A percentile compares a stretch with the other conserved stretches of the same genome.
Conservation (phyloP, 2,113 vertebrate genomes). For the Mustelus asterias region DNA sequence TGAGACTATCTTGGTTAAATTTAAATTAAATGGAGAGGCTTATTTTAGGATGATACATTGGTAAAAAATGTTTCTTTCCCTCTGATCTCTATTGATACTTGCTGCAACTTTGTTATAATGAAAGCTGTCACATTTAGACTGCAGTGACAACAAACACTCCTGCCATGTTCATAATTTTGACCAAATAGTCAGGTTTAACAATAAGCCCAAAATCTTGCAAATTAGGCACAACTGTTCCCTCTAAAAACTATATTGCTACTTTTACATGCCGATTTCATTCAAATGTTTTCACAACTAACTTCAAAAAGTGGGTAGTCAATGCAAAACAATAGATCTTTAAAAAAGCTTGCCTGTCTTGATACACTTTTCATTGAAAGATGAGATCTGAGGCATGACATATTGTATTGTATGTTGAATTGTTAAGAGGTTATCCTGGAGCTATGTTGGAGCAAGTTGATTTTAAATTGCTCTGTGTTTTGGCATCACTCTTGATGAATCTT, state of each 20-base stretch:
- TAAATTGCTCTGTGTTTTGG: too few relatives aligned
- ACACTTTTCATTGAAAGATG: background rate
- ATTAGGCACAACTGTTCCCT: background rate
- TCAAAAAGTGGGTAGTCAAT: background rate
- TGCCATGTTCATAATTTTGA: background rate
- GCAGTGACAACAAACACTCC: background rate
- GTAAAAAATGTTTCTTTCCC: background rate
- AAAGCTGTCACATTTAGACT: background rate
- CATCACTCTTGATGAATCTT: background rate
- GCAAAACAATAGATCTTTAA: background rate
- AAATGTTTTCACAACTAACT: background rate
- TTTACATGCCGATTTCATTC: conserved; percentile 12
- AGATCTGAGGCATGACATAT: background rate
- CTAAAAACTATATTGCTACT: background rate
- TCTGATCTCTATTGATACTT: background rate
- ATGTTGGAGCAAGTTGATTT: background rate
- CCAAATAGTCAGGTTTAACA: background rate
- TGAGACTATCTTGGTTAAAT: background rate
- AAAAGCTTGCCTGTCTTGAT: background rate
- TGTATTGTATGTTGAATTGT: background rate
- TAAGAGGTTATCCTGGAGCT: background rate
- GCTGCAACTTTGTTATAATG: background rate
- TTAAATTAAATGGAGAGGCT: background rate
- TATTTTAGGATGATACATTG: background rate
- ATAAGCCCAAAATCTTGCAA: background rate